Evolutionary conservation across 2,888 invertebrate genomes (phyloP), one percentile per base, ranked within the genome.

Genomic region (Drepana falcataria): DNA sequence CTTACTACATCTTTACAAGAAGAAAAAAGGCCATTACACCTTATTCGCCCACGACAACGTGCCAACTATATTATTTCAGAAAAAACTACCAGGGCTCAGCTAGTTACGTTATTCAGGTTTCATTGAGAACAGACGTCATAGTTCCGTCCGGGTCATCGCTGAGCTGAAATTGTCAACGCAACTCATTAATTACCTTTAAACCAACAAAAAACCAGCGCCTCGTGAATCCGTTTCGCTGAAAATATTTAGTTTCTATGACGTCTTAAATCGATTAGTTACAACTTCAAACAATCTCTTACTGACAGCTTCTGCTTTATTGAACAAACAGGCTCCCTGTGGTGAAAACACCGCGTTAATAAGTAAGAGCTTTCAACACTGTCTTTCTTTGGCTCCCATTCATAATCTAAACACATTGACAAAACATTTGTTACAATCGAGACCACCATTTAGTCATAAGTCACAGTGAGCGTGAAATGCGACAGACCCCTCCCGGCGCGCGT

Each of bases 341-440:
- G 78, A 58, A 55, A 53, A 66, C 53, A 70, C 79, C 77, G 59
- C 75, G 72, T 55, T 58, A 69, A 76, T 73, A 73, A 78, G 75
- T 73, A 66, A 77, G 65, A 76, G 67, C 77, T 76, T 81, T 82
- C 80, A 76, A 75, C 81, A 73, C 79, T 73, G 63, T 63, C 64
- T 51, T 64, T 61, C 48, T 58, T 59, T 68, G 59, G 53, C 59
- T 59, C 55, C 59, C 59, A 61, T 67, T 66, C 63, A 66, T 58
- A 58, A 51, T 59, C 62, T 60, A 57, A 64, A 57, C 60, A 44
- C 44, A 44, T 44, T 44, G 44, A 44, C 9, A 44, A 44, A 49
- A 44, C 48, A 33, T 54, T 61, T 60, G 54, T 55, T 52, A 52
- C 63, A 63, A 68, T 63, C 55, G 59, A 75, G 70, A 69, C 70